Evolutionary conservation across 1,140 invertebrate genomes (phyloP).

Genomic region (Magallana angulata): DNA sequence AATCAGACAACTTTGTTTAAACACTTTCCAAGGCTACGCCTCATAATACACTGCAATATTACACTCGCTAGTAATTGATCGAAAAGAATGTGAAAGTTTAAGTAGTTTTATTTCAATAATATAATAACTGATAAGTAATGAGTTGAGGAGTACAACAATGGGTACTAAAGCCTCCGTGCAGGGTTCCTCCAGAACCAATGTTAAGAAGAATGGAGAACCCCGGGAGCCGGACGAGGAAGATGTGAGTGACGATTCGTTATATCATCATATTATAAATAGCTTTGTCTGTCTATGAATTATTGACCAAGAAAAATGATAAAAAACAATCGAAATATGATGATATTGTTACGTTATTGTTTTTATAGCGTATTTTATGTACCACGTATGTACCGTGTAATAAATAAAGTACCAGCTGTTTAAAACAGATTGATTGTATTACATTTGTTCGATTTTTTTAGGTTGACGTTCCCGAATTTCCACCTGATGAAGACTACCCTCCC

Average conservation of each 20-base stretch:
- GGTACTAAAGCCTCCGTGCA: background rate
- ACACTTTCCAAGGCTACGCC: slow-evolving; percentile 8
- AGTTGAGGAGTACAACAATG: background rate
- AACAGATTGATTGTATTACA: no score
- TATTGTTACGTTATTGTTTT: no score
- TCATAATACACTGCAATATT: background rate
- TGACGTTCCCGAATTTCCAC: slow-evolving; percentile 45
- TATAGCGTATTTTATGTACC: no score
- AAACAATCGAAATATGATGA: no score
- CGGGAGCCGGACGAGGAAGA: slow-evolving; percentile 3
- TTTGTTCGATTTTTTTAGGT: background rate
- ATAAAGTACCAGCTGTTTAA: no score
- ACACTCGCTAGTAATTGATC: no score
- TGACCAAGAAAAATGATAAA: no score
- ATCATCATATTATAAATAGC: no score
- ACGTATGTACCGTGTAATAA: no score
- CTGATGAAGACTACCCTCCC: slow-evolving; percentile 48
- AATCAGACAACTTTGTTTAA: slow-evolving; percentile 11
- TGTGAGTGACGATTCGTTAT: background rate
- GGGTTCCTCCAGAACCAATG: background rate
- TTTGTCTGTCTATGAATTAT: no score
- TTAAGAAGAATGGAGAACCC: background rate
- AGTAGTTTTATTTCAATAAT: no score
- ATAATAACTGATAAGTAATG: background rate
- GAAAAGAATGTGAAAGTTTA: no score